Evolutionary conservation across 2,888 invertebrate genomes (phyloP), one percentile per base, ranked within the genome.

Genomic region (Prosopocoilus inquinatus): DNA sequence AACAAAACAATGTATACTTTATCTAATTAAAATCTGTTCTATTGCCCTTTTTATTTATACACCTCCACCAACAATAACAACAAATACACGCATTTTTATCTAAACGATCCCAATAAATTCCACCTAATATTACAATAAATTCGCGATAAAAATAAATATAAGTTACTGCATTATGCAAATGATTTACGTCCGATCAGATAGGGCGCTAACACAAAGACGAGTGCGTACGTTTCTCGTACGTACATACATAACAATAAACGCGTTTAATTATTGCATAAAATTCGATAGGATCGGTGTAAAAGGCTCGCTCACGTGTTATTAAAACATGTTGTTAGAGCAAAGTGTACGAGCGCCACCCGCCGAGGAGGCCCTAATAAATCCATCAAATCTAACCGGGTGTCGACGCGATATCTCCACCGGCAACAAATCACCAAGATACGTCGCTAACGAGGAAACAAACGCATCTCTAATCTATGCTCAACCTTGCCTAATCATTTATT

Each of bases 321-420:
- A 38, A 38, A 35, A 16, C 11, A 34, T 38, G 38, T 39, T 11
- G n/a, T n/a, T n/a, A n/a, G n/a, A 38, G 32, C 34, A n/a, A 28
- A 39, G 38, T 20, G 48, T 49, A 38, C 46, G n/a, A n/a, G n/a
- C n/a, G 41, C 54, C 60, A 44, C 63, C 63, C 55, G 54, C 48
- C 39, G 62, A 50, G 62, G 52, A 56, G 55, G 51, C 57, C 57
- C 63, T 62, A 62, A 64, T 65, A 65, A 65, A 64, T 64, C 63
- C 59, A 64, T 64, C 65, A 64, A 60, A 59, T 53, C 55, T 50
- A 62, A 56, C 61, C 58, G 65, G 55, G 60, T 62, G 62, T 64
- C 64, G 63, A 57, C 57, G 58, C 55, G 50, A 47, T 50, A 50
- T 47, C 41, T 16, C 51, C 50, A 53, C 60, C 60, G 56, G 48